phyloP scores from a whole-genome alignment of 2,113 vertebrate species.

The Syngnathoides biaculeatus region DNA sequence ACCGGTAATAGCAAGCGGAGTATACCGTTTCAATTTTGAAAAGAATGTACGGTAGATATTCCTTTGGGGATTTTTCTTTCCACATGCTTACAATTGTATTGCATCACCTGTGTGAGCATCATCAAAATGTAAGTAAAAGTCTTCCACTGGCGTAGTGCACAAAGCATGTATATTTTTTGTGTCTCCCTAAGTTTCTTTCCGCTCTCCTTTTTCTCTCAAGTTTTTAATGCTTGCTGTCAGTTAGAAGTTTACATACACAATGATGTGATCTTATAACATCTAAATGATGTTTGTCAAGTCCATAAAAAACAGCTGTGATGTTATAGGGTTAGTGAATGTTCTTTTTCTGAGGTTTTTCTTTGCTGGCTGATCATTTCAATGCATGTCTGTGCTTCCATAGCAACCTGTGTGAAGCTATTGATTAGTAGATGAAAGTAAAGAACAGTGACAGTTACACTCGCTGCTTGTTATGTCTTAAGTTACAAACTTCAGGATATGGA shows the following conservation, averaged over 20 bases:
- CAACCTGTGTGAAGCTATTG: slow-evolving; percentile 23
- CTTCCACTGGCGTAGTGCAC: not conserved
- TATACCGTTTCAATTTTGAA: not conserved
- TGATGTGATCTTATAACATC: slow-evolving; percentile 35
- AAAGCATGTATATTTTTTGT: not conserved
- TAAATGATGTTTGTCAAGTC: slow-evolving; percentile 8
- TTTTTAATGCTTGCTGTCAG: slow-evolving; percentile 15
- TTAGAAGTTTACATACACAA: slow-evolving; percentile 20
- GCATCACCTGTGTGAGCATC: not conserved
- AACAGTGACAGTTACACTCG: not conserved
- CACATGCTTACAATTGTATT: not conserved
- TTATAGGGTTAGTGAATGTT: slow-evolving; percentile 1
- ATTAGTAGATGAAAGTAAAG: slow-evolving; percentile 11
- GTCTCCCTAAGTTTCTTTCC: slow-evolving; percentile 1
- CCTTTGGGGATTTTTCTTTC: not conserved
- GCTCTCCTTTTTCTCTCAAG: not conserved
- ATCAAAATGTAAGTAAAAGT: not conserved
- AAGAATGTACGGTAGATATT: not conserved
- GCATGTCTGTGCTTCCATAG: slow-evolving; percentile 26
- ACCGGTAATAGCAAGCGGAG: not conserved
- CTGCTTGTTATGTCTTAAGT: not conserved
- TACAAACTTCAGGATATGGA: not conserved
- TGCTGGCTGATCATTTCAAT: slow-evolving; percentile 5
- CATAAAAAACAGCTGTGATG: not conserved
- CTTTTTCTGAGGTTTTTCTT: not conserved